These are phyloP conservation scores for Crossocerus cetratus DNA, from an alignment of 2,888 invertebrate genomes.

Conservation along the genomic window DNA sequence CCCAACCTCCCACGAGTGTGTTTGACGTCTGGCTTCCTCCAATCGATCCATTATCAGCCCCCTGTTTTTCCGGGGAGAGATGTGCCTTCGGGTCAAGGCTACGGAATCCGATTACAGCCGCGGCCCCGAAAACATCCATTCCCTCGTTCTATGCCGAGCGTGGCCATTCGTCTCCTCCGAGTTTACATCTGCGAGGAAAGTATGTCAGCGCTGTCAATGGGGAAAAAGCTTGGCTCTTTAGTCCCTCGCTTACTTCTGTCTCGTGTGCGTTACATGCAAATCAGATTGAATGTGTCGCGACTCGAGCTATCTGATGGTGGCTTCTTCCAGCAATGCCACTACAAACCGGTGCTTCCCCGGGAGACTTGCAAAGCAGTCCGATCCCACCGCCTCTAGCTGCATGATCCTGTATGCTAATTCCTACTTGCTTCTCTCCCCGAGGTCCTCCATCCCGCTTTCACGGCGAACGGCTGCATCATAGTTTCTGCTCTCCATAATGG, in stretches of 20 bases:
- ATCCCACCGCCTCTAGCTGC: constrained; percentile 7
- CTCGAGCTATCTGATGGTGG: not conserved
- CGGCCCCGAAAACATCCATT: too few species aligned
- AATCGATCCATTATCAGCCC: constrained; percentile 29
- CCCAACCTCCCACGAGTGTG: constrained; percentile 24
- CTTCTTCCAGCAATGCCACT: constrained; percentile 6
- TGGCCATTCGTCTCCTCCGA: too few species aligned
- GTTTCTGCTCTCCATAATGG: not conserved
- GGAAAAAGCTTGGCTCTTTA: too few species aligned
- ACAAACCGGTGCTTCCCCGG: not conserved
- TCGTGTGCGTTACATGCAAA: too few species aligned
- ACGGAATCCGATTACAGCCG: not conserved
- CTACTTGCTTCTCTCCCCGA: not conserved
- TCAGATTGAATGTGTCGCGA: too few species aligned
- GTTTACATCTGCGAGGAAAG: too few species aligned
- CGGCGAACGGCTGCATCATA: constrained; percentile 11
- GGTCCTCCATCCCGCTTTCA: too few species aligned
- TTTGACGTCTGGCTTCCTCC: constrained; percentile 22
- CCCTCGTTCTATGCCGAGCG: too few species aligned
- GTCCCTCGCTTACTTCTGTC: too few species aligned
- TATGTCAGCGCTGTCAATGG: too few species aligned
- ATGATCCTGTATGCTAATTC: not conserved
- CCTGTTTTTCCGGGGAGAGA: not conserved
- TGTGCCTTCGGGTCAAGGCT: constrained; percentile 17
- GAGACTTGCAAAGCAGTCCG: constrained; percentile 14